Base-by-base conservation (phyloP, 2,888 invertebrate species). In the Myathropa florea region DNA sequence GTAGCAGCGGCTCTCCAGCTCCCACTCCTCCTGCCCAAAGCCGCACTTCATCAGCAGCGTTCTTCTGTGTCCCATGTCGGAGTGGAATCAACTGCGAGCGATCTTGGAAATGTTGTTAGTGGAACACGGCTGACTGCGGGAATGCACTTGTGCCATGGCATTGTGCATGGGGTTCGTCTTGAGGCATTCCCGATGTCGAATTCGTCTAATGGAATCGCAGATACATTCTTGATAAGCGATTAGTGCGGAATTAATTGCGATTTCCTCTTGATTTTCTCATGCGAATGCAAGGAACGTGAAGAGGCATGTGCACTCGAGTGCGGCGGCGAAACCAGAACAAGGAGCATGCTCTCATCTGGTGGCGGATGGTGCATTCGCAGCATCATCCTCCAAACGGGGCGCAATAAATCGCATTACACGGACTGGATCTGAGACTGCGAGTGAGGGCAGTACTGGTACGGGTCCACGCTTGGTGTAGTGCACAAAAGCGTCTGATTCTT, bases 201-300 rank as follows among this genome's bases (percentile, higher is more conserved):
- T 84, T 79, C 67, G 59, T 80, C 80, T 83, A 83, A 83, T 83
- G 79, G 73, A 80, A 83, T 79, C 33, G 12, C 39, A 80, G 83
- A 84, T 84, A 80, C 80, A 72, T 61, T 36, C 60, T 3, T 70
- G 83, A 84, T 80, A 75, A 80, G 55, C 75, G 83, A 84, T 84
- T 84, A 84, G 83, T 80, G 71, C 14, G 83, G 70, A 80, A 84
- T 84, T 84, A 80, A 84, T 84, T 84, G 83, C 70, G 64, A 75
- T 68, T 63, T 75, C 46, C 46, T 75, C 36, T 60, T 53, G 61
- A 63, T 67, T 78, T 83, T 83, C 78, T 73, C 78, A 78, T 72
- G 57, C 72, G 39, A 21, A 55, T 46, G 46, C 18, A 18, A 2
- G 21, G 59, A 23, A 55, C 36, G 33, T 30, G 39, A 18, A 18